A percentile compares a stretch with the other conserved stretches of the same genome.
Evolutionary conservation across 2,797 vertebrate genomes (phyloP).

Genomic region (Valencia hispanica): DNA sequence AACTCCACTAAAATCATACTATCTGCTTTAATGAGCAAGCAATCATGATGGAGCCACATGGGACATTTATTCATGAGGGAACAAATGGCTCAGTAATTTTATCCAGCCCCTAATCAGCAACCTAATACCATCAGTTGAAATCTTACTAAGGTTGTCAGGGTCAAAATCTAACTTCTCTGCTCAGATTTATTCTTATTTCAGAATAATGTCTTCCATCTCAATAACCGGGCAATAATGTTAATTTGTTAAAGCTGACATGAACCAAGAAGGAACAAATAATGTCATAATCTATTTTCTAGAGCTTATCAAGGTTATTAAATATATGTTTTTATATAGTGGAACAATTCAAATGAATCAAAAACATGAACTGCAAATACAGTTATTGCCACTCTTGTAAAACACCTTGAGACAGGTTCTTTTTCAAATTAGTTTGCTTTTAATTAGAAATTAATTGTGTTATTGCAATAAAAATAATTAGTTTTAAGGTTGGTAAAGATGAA

Average conservation of each 20-base stretch:
- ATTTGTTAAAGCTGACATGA: background rate
- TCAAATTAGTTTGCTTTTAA: no score
- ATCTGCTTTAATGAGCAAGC: slow-evolving; percentile 6
- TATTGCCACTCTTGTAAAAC: background rate
- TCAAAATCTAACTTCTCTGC: background rate
- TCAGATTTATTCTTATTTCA: background rate
- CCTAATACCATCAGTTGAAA: slow-evolving; percentile 12
- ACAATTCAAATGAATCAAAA: background rate
- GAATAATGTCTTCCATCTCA: background rate
- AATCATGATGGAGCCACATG: background rate
- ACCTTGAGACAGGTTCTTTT: background rate
- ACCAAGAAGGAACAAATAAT: background rate
- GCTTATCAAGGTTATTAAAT: background rate
- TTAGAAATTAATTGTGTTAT: background rate
- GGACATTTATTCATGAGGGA: slow-evolving; percentile 6
- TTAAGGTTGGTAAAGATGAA: background rate
- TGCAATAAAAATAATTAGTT: background rate
- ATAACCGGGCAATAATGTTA: background rate
- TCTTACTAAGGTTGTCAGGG: background rate
- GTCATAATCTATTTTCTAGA: background rate
- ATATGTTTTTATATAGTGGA: background rate
- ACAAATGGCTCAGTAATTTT: slow-evolving; percentile 6
- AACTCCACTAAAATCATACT: slow-evolving; percentile 4
- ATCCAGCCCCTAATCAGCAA: background rate
- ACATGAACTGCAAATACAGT: background rate